A percentile compares a stretch with the other conserved stretches of the same genome.
Evolutionary conservation across 1,140 invertebrate genomes (phyloP).

Genomic region (Meloidogyne chitwoodi): DNA sequence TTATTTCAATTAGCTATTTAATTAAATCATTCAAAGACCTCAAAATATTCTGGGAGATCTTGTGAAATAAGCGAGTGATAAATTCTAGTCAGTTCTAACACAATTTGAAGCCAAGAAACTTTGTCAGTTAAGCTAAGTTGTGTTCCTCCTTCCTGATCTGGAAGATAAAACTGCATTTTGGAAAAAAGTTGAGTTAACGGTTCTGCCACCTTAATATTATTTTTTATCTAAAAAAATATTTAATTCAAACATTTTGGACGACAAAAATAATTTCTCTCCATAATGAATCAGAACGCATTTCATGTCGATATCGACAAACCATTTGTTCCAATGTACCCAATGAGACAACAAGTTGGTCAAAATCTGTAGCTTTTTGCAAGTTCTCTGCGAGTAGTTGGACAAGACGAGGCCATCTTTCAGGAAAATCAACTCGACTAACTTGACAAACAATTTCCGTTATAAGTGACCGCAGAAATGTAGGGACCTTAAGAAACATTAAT

Average conservation of each 20-base stretch:
- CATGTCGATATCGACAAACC: slow-evolving; percentile 37
- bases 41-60: slow-evolving; percentile 45
- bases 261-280: slow-evolving; percentile 36
- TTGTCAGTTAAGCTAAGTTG: slow-evolving; percentile 7
- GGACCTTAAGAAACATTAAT: neutral
- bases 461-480: slow-evolving; percentile 21
- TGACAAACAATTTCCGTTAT: slow-evolving; percentile 36
- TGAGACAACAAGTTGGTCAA: slow-evolving; percentile 32
- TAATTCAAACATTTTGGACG: slow-evolving; percentile 20
- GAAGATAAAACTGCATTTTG: slow-evolving; percentile 27
- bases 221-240: slow-evolving; percentile 5
- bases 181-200: slow-evolving; percentile 33
- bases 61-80: slow-evolving; percentile 43
- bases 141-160: slow-evolving; percentile 17
- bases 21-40: slow-evolving; percentile 15
- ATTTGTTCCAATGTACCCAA: slow-evolving; percentile 34
- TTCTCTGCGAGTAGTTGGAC: slow-evolving; percentile 27
- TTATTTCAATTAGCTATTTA: neutral
- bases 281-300: slow-evolving; percentile 27
- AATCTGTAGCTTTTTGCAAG: slow-evolving; percentile 20
- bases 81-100: slow-evolving; percentile 27
- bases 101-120: slow-evolving; percentile 32
- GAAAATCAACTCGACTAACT: slow-evolving; percentile 38
- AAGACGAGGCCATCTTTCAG: slow-evolving; percentile 29
- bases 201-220: slow-evolving; percentile 10